These are phyloP conservation scores for Brachionus manjavacas DNA, from an alignment of 1,140 invertebrate genomes.

Conservation along the genomic window DNA sequence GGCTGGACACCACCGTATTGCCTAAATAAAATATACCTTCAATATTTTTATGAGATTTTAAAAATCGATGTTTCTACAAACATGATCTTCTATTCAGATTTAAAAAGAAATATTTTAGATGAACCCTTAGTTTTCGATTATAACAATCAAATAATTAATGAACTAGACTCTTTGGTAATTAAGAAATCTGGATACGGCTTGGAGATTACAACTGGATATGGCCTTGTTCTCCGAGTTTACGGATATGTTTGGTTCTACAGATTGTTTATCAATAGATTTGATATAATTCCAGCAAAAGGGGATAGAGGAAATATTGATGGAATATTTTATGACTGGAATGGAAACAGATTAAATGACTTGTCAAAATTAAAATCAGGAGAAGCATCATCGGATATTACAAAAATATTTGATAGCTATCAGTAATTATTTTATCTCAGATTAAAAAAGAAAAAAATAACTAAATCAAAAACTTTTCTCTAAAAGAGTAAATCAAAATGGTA, in stretches of 20 bases:
- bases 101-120: background rate
- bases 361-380: background rate
- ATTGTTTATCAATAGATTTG: background rate
- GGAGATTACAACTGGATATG: background rate
- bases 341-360: background rate
- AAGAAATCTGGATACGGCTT: background rate
- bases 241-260: background rate
- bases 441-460: background rate
- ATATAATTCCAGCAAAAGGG: background rate
- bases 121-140: background rate
- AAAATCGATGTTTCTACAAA: background rate
- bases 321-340: background rate
- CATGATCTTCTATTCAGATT: background rate
- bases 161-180: background rate
- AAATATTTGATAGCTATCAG: background rate
- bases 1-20: background rate
- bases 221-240: background rate
- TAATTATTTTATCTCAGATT: background rate
- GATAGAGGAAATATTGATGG: background rate
- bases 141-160: background rate
- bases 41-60: constrained; percentile 7
- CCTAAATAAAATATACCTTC: background rate
- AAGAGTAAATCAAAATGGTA: background rate
- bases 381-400: background rate
- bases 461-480: background rate